Base-by-base conservation (phyloP, 2,113 vertebrate genomes). In the Pelodiscus sinensis region DNA sequence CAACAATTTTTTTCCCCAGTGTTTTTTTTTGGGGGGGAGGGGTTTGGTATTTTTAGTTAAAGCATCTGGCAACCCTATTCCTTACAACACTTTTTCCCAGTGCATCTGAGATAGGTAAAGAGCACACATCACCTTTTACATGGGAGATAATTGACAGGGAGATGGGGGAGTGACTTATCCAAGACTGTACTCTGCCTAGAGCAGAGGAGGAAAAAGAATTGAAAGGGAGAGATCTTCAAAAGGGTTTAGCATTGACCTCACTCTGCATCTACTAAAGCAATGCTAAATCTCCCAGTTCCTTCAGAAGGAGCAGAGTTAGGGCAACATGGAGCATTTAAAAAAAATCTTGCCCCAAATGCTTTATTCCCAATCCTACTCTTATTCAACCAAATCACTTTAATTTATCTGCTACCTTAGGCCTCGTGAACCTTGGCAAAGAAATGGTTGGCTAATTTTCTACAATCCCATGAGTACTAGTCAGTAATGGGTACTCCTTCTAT, bases 381-480 rank as follows among this genome's bases (percentile, higher is more conserved):
- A 50, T 93, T 97, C 90, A 73, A 93, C 57, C 71, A 84, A 95
- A 94, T 21, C 55, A 79, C 38, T 21, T 77, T 0, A 0, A 31
- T 19, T 44, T 81, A 0, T 78, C 3, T 31, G 4, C 29, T 79
- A 38, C 44, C 31, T 24, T 31, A 16, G 44, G 21, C 19, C 38
- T 21, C 22, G 29, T 12, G 1, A 71, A 57, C 81, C 4, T 84
- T 51, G 5, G n/a, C 21, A 35, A 35, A 75, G n/a, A 44, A 38
- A 3, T 51, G 29, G 24, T 75, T 25, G 3, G 75, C 29, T 35
- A 14, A 62, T 91, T 91, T 91, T 56, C 38, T 25, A 11, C 8
- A 35, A 2, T 15, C 50, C 0, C 58, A 27, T 60, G 58, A 60
- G 25, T 60, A 60, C 58, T 9, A 58, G 81, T 3, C 16, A 25